phyloP scores from a whole-genome alignment of 23 tunicate genomes.

The Ciona savignyi region DNA sequence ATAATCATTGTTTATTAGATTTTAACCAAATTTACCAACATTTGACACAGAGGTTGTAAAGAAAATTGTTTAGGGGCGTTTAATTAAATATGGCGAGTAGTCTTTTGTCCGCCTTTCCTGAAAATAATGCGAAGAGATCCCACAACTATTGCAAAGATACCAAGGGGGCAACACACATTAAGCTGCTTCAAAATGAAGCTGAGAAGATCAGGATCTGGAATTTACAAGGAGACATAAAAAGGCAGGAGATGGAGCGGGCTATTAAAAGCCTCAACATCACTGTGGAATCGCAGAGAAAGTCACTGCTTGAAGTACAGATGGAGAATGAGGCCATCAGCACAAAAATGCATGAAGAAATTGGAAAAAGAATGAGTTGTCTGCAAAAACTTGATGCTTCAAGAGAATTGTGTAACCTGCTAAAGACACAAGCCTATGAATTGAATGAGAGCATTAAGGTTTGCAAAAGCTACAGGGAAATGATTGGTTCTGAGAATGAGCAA shows the following conservation, averaged over 20 bases:
- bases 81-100: neutral
- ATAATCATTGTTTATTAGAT: no score
- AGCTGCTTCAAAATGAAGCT: slow-evolving; percentile 43
- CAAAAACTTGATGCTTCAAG: slow-evolving; percentile 46
- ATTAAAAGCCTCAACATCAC: slow-evolving; percentile 36
- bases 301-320: slow-evolving; percentile 61
- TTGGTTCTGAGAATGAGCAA: neutral
- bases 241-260: slow-evolving; percentile 22
- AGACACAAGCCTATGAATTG: slow-evolving; percentile 30
- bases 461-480: neutral
- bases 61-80: no score
- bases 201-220: slow-evolving; percentile 53
- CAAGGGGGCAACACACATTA: slow-evolving; percentile 6
- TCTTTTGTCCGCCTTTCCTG: neutral
- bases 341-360: slow-evolving; percentile 65
- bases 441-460: slow-evolving; percentile 33
- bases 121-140: neutral
- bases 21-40: no score
- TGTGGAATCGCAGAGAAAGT: slow-evolving; percentile 66
- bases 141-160: neutral
- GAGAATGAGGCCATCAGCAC: slow-evolving; percentile 47
- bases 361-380: slow-evolving; percentile 25
- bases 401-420: slow-evolving; percentile 42
- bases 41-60: no score
- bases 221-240: slow-evolving; percentile 29